phyloP scores from a whole-genome alignment of 2,888 invertebrate genomes.

The Pseudoips prasinana region DNA sequence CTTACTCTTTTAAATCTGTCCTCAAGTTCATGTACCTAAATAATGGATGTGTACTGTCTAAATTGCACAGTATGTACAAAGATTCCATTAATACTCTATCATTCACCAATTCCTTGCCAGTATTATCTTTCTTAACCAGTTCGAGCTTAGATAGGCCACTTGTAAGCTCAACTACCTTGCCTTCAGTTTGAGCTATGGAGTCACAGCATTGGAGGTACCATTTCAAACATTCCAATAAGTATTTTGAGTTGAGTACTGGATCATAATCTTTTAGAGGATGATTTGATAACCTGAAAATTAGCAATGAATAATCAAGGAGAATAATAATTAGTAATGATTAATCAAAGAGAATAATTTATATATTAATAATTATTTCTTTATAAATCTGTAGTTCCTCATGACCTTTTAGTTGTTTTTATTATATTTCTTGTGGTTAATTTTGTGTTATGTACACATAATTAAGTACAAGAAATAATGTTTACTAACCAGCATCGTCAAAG shows the following conservation, averaged over 20 bases:
- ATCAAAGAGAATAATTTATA: too few relatives aligned
- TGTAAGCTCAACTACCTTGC: conserved; percentile 26
- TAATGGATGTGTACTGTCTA: conserved; percentile 82
- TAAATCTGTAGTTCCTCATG: too few relatives aligned
- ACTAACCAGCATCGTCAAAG: too few relatives aligned
- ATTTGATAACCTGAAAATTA: conserved; percentile 81
- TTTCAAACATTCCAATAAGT: conserved; percentile 87
- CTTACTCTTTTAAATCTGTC: conserved; percentile 68
- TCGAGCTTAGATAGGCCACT: conserved; percentile 20
- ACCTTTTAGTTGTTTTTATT: too few relatives aligned
- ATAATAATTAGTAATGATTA: too few relatives aligned
- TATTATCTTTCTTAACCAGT: conserved; percentile 29
- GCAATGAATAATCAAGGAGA: too few relatives aligned
- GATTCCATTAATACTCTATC: conserved; percentile 83
- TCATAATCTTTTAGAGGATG: conserved; percentile 82
- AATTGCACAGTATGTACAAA: conserved; percentile 85
- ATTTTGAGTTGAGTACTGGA: conserved; percentile 85
- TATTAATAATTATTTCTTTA: too few relatives aligned
- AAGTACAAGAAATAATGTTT: too few relatives aligned
- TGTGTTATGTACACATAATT: too few relatives aligned
- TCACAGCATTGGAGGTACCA: conserved; percentile 83
- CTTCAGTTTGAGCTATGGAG: conserved; percentile 41
- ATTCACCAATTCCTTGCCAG: conserved; percentile 30
- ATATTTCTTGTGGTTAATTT: too few relatives aligned
- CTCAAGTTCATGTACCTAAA: conserved; percentile 73